Evolutionary conservation across 2,113 vertebrate genomes (phyloP), one percentile per base, ranked within the genome.

Genomic region (Nesogale talazaci): DNA sequence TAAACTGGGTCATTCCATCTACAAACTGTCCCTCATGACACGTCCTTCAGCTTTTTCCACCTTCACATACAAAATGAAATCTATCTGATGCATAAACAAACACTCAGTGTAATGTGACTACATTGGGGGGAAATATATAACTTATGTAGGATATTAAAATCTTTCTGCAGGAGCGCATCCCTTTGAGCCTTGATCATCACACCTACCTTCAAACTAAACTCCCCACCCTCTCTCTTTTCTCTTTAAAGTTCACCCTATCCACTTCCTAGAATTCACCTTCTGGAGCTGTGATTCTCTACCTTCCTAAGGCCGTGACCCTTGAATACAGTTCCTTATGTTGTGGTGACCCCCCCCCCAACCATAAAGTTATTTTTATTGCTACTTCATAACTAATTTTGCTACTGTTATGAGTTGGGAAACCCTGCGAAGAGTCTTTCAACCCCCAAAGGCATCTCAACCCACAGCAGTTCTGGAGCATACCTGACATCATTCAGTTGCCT

Each of bases 1-100:
- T 76, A 91, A 95, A 95, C 65, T 94, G 70, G 86, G 84, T 94
- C 85, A 80, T 70, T 56, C 52, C 69, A 25, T 88, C 40, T 15
- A 52, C 75, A 46, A 0, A 29, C 36, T 36, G 42, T 88, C 52
- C 52, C 91, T 90, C 83, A 38, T 63, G 36, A 34, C 76, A 38
- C 69, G 15, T 34, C 70, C 61, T 76, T 90, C 65, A n/a, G 92
- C 25, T 79, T 46, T 91, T 63, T 65, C 22, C 74, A 57, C 25
- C 20, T 92, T 67, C 69, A 42, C 14, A 70, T 65, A 86, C 46
- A 79, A 61, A 92, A 91, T 82, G 14, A 12, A 75, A 92, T 40
- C 63, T 4, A 20, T 89, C 91, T 85, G 65, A 86, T 79, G 75
- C 57, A 91, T 36, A 93, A 80, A 85, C 72, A 72, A 93, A 46